Percentiles rank a stretch among this genome's conserved stretches.
These are phyloP conservation scores for Holocentrus rufus DNA, from an alignment of 2,797 vertebrate genomes.

Conservation along the genomic window DNA sequence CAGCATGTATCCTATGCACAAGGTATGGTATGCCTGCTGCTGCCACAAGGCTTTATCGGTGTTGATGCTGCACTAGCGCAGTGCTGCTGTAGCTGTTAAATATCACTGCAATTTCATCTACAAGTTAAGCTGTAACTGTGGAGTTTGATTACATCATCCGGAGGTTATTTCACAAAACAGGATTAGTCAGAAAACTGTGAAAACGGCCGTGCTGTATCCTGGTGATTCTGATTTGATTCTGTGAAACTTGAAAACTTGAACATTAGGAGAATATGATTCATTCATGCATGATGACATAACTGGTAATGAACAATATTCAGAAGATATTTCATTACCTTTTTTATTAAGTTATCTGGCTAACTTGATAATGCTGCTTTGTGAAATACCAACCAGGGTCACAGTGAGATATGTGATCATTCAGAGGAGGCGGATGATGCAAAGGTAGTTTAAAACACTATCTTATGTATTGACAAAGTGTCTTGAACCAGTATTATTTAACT, in stretches of 20 bases:
- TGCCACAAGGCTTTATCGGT: background rate
- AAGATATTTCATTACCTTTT: too few species aligned
- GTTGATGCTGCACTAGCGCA: background rate
- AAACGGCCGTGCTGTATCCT: too few species aligned
- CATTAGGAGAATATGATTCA: too few species aligned
- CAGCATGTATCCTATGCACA: conserved; percentile 91
- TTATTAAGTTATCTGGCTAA: too few species aligned
- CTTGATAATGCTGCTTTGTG: too few species aligned
- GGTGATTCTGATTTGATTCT: too few species aligned
- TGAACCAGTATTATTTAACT: background rate
- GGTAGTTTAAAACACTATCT: background rate
- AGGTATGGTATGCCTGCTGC: conserved; percentile 79
- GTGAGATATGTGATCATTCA: background rate
- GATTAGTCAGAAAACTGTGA: too few species aligned
- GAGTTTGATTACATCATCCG: background rate
- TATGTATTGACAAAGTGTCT: background rate
- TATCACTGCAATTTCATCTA: background rate
- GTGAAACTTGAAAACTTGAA: too few species aligned
- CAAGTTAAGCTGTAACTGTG: background rate
- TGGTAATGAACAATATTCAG: too few species aligned
- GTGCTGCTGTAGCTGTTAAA: background rate
- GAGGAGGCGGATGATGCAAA: too few species aligned
- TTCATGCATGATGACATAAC: too few species aligned
- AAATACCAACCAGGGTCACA: background rate
- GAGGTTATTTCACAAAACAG: too few species aligned